Conservation (phyloP, 2,888 invertebrate species). For the Pseudococcus jackbeardsleyi region DNA sequence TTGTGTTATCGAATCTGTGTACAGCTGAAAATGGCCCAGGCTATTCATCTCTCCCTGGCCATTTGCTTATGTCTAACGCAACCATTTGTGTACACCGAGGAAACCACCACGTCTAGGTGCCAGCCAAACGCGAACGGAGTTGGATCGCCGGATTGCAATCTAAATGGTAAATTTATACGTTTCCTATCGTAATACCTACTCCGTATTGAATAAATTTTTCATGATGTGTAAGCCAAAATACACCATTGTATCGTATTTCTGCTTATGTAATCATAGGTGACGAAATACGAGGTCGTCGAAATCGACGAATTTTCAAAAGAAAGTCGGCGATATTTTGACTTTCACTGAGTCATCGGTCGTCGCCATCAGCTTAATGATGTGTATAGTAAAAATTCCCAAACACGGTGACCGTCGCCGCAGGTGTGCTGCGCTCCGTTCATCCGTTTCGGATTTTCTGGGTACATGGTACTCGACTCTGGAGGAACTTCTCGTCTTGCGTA, state of each 20-base stretch:
- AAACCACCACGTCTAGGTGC: background rate
- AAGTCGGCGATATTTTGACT: background rate
- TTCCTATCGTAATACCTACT: too few relatives aligned
- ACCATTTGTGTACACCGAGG: background rate
- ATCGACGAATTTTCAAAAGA: background rate
- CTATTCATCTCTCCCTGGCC: background rate
- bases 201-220: too few relatives aligned
- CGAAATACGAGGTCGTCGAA: background rate
- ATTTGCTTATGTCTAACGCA: slow-evolving; percentile 22
- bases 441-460: background rate
- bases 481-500: background rate
- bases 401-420: background rate
- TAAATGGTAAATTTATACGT: background rate
- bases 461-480: too few relatives aligned
- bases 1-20: too few relatives aligned
- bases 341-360: slow-evolving; percentile 3
- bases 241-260: background rate
- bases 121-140: background rate
- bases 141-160: background rate
- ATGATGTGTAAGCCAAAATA: too few relatives aligned
- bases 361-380: background rate
- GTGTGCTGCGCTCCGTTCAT: background rate
- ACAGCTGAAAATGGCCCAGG: background rate
- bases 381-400: background rate
- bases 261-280: background rate